Base-by-base conservation (phyloP, 2,888 invertebrate species). In the Altica lythri region DNA sequence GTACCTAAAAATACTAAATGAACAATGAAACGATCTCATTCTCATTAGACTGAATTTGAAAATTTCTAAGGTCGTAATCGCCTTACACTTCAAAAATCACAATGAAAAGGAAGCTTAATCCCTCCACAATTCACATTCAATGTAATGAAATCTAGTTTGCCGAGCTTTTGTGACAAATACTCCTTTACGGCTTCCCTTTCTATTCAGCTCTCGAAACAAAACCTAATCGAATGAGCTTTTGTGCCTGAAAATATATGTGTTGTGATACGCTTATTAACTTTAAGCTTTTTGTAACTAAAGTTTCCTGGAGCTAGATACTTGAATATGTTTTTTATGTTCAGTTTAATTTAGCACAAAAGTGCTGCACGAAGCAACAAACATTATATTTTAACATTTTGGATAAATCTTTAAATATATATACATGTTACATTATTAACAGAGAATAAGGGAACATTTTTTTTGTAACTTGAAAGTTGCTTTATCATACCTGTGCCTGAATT, bases 91-190 rank as follows among this genome's bases (percentile, higher is more conserved):
- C 40, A 32, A 40, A 53, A 53, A 53, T 53, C 32, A 46, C 34
- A 40, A 37, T 46, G 40, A 46, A 53, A 53, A 53, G 46, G 52
- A 46, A 53, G 52, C 34, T 45, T 40, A 46, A 53, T 53, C 46
- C 40, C 25, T 46, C 52, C 34, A 49, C 46, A 46, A 46, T 46
- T 53, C 52, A 40, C 52, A 46, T 53, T 53, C 40, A 53, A 25
- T 40, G 30, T 46, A 46, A 46, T 45, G 46, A 53, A 53, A 53
- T 46, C 40, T 46, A 53, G 46, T 53, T 53, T 53, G 22, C 38
- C 30, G 19, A 25, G 46, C 46, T 46, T 53, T 53, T 53, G 52
- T 46, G 46, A 53, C 52, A 53, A 46, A 53, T 53, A 53, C 46
- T 18, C 52, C 40, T 53, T 53, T 32, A 40, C 49, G 42, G 49